phyloP scores from a whole-genome alignment of 2,888 invertebrate species.

The Drosophila phalerata region DNA sequence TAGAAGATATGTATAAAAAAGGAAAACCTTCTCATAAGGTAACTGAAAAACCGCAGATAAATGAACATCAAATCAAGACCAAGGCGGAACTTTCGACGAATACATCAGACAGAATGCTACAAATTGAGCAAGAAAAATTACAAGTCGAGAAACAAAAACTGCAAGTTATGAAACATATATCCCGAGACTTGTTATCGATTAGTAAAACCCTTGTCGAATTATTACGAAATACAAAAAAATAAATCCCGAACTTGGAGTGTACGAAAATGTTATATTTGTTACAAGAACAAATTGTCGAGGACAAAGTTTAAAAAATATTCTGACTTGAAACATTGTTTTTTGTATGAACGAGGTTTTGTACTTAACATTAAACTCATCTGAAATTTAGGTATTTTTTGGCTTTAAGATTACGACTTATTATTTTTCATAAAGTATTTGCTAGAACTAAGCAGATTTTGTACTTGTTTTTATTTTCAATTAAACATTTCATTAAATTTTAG shows the following conservation, averaged over 20 bases:
- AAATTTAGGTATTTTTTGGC: too few relatives aligned
- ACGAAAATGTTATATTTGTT: background rate
- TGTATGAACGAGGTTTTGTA: too few relatives aligned
- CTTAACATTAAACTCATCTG: too few relatives aligned
- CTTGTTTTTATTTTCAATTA: too few relatives aligned
- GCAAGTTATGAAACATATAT: slow-evolving; percentile 60
- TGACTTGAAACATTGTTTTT: background rate
- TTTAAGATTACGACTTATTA: too few relatives aligned
- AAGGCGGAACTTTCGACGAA: background rate
- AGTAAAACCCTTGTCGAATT: slow-evolving; percentile 43
- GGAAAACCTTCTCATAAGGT: background rate
- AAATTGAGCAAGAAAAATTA: slow-evolving; percentile 64
- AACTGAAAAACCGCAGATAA: background rate
- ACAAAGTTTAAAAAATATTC: background rate
- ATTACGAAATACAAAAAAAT: slow-evolving; percentile 35
- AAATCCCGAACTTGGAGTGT: background rate
- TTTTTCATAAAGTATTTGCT: too few relatives aligned
- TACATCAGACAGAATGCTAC: slow-evolving; percentile 27
- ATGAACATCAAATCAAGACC: background rate
- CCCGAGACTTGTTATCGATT: slow-evolving; percentile 40
- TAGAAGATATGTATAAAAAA: background rate
- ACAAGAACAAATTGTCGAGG: background rate
- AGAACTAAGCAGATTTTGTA: too few relatives aligned
- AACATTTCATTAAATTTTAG: too few relatives aligned
- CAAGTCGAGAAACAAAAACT: slow-evolving; percentile 54